Conservation (phyloP, 2,797 vertebrate species). For the Kryptolebias ocellatus region DNA sequence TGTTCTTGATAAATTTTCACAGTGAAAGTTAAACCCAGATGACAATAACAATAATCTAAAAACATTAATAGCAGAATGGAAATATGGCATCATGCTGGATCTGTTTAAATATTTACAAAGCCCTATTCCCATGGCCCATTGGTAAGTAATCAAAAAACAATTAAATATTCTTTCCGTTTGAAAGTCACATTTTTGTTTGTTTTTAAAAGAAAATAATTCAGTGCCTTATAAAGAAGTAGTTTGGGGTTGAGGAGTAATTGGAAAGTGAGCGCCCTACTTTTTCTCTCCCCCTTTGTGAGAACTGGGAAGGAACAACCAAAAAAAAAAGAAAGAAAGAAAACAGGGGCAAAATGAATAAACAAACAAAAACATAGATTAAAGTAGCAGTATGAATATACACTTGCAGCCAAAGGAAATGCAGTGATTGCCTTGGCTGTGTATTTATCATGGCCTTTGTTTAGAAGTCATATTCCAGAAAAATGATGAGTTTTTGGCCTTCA, state of each 20-base stretch:
- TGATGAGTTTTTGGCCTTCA: conserved; percentile 56
- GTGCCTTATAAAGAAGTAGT: conserved; percentile 81
- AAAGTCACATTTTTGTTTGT: conserved; percentile 84
- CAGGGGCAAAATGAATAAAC: conserved; percentile 66
- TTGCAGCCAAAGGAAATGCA: conserved; percentile 75
- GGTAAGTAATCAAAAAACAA: conserved; percentile 88
- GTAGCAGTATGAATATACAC: conserved; percentile 75
- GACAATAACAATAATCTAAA: conserved; percentile 82
- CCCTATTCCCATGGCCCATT: conserved; percentile 83
- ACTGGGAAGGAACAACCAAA: conserved; percentile 73
- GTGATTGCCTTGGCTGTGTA: conserved; percentile 74
- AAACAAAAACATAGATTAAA: conserved; percentile 75
- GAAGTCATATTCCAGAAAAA: conserved; percentile 54
- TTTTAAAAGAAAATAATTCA: conserved; percentile 84
- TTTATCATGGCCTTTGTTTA: conserved; percentile 74
- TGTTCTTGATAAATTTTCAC: conserved; percentile 64
- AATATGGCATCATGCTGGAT: conserved; percentile 82
- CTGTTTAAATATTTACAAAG: conserved; percentile 89
- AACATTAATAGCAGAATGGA: conserved; percentile 82
- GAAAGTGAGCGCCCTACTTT: conserved; percentile 84
- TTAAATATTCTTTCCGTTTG: conserved; percentile 86
- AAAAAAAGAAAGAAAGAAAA: conserved; percentile 68
- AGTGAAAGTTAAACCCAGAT: conserved; percentile 71
- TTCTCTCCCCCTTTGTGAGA: conserved; percentile 70
- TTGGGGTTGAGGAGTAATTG: conserved; percentile 78